Conservation (phyloP, 2,888 invertebrate species). For the Cantharis lateralis region DNA sequence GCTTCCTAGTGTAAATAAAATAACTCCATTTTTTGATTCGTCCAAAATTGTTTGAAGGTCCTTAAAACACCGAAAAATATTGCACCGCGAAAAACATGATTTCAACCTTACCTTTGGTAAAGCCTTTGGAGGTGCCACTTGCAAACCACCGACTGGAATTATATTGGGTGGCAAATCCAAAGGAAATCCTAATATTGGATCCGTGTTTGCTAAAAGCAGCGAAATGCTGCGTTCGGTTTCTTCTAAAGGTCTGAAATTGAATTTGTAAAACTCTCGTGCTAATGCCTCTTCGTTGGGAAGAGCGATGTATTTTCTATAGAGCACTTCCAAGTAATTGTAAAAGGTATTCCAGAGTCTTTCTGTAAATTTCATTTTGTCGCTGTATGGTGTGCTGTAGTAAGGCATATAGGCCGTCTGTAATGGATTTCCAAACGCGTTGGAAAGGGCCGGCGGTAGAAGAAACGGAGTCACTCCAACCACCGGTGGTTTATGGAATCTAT, state of each 20-base stretch:
- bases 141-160: conserved; percentile 50
- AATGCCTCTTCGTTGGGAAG: conserved; percentile 30
- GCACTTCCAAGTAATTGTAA: conserved; percentile 14
- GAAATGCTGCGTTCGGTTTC: conserved; percentile 40
- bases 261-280: conserved; percentile 37
- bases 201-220: conserved; percentile 44
- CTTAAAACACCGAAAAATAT: no score
- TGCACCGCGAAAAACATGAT: neutral
- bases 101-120: conserved; percentile 40
- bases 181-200: conserved; percentile 43
- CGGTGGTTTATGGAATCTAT: conserved; percentile 35
- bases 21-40: conserved; percentile 44
- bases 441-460: neutral
- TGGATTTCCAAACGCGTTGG: conserved; percentile 34
- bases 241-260: conserved; percentile 35
- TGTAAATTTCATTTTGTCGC: conserved; percentile 35
- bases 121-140: conserved; percentile 39
- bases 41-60: conserved; percentile 37
- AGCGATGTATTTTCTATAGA: conserved; percentile 23
- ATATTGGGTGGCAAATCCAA: conserved; percentile 48
- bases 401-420: conserved; percentile 40
- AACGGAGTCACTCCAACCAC: conserved; percentile 16
- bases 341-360: conserved; percentile 38
- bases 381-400: conserved; percentile 31
- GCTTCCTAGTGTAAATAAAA: conserved; percentile 51